phyloP scores from a whole-genome alignment of 2,797 vertebrate species.

The Nasua narica region DNA sequence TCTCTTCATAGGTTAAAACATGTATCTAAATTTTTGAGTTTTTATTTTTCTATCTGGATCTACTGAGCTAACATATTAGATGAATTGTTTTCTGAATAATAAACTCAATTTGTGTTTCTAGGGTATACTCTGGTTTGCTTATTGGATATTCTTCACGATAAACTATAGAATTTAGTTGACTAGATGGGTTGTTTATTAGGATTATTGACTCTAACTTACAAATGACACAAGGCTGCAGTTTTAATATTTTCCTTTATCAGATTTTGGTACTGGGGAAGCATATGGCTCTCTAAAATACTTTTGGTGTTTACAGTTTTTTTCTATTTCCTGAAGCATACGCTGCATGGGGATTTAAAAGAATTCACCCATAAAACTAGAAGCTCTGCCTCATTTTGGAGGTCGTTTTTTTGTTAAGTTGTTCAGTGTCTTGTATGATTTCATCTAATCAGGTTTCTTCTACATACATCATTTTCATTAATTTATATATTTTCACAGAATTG shows the following conservation, averaged over 20 bases:
- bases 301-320: neutral
- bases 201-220: slow-evolving; percentile 3
- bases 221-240: neutral
- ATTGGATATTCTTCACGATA: neutral
- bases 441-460: slow-evolving; percentile 1
- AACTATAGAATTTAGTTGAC: neutral
- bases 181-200: neutral
- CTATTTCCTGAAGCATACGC: neutral
- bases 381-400: neutral
- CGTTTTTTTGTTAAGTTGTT: neutral
- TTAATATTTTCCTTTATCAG: neutral
- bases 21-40: neutral
- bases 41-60: neutral
- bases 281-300: slow-evolving; percentile 44
- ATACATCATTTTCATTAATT: neutral
- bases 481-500: neutral
- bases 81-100: slow-evolving; percentile 17
- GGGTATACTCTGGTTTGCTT: neutral
- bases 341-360: neutral
- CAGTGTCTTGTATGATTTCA: slow-evolving; percentile 17
- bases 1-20: neutral
- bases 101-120: neutral
- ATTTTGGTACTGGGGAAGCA: neutral
- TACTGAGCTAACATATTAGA: neutral
- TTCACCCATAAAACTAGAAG: neutral